A percentile compares a stretch with the other conserved stretches of the same genome.
These are phyloP conservation scores for Cossypha polioptera DNA, from an alignment of 2,797 vertebrate species.

Conservation along the genomic window DNA sequence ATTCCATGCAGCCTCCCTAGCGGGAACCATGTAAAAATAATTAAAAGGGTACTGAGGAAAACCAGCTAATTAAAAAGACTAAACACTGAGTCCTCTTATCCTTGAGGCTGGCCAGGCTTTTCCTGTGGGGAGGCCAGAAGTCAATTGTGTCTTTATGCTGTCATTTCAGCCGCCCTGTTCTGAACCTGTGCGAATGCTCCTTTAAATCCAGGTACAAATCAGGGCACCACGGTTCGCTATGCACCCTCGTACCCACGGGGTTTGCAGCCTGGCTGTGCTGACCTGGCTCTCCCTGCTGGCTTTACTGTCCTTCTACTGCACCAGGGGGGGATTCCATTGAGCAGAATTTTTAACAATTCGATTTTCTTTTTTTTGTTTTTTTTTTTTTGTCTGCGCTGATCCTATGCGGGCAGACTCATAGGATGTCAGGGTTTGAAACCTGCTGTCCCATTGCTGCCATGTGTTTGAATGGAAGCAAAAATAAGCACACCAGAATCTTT, in stretches of 20 bases:
- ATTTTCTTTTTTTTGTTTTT: no score
- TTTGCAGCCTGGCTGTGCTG: not conserved
- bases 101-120: not conserved
- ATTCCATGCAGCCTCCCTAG: not conserved
- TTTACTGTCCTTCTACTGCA: not conserved
- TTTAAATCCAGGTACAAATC: not conserved
- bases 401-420: fast-evolving
- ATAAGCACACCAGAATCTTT: not conserved
- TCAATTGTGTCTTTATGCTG: not conserved
- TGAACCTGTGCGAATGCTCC: not conserved
- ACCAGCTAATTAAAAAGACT: conserved; percentile 33
- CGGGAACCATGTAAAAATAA: not conserved
- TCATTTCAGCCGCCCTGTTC: not conserved
- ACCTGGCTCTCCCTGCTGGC: not conserved
- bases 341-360: not conserved
- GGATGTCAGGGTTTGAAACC: not conserved
- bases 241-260: fast-evolving
- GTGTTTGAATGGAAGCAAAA: not conserved
- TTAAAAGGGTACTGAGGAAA: conserved; percentile 31
- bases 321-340: not conserved
- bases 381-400: not conserved
- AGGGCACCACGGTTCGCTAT: not conserved
- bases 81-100: not conserved
- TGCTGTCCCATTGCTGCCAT: not conserved
- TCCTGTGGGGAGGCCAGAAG: not conserved